Evolutionary conservation across 2,113 vertebrate genomes (phyloP).

Genomic region (Sinosuthora webbiana): DNA sequence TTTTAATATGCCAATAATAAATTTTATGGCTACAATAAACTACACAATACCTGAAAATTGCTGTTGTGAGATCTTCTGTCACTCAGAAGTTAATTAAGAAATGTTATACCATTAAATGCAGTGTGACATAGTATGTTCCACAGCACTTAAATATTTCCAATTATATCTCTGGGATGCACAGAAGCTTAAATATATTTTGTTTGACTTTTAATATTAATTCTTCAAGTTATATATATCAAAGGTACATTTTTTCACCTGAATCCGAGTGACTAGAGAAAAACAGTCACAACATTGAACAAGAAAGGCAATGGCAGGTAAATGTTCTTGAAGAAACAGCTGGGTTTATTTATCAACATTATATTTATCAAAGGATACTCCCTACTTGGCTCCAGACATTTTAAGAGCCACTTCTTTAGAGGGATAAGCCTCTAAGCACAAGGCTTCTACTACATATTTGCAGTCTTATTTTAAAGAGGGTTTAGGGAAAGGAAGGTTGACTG

Average conservation of each 20-base stretch:
- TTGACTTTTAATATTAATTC: not conserved
- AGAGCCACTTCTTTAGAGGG: not conserved
- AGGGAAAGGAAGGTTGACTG: not conserved
- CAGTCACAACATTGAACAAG: not conserved
- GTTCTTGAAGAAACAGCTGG: not conserved
- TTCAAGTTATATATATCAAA: not conserved
- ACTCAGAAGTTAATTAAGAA: constrained; percentile 38
- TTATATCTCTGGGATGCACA: not conserved
- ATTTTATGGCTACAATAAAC: constrained; percentile 16
- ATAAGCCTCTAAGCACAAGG: not conserved
- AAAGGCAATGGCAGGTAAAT: not conserved
- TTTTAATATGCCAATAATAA: constrained; percentile 26
- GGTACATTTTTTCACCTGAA: not conserved
- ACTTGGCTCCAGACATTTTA: not conserved
- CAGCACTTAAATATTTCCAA: not conserved
- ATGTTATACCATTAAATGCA: not conserved
- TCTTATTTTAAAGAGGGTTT: not conserved
- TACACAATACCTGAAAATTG: constrained; percentile 9
- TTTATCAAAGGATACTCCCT: not conserved
- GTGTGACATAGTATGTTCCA: not conserved
- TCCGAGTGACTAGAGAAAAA: not conserved
- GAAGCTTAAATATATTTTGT: not conserved
- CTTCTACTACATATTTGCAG: not conserved
- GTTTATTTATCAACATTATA: not conserved
- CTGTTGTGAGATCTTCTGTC: not conserved